These are phyloP conservation scores for Heteromormyrus szaboi DNA, from an alignment of 2,797 vertebrate species.

Conservation along the genomic window DNA sequence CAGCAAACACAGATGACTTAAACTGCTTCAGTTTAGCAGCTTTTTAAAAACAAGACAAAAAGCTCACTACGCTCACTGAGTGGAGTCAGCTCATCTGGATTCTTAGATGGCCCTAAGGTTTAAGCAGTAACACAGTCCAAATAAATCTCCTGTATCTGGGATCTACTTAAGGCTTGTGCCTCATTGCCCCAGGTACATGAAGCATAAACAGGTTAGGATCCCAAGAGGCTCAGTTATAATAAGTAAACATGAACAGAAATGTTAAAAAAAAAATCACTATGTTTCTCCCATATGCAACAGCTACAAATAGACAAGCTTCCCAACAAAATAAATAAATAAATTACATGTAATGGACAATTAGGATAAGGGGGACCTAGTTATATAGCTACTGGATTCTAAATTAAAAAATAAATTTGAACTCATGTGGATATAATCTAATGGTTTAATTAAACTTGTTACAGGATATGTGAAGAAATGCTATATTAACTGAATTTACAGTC, in stretches of 20 bases:
- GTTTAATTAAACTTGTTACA: background rate
- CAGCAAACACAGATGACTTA: constrained; percentile 23
- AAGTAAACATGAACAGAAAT: background rate
- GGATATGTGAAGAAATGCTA: background rate
- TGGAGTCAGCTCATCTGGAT: constrained; percentile 51
- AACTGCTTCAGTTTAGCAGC: constrained; percentile 36
- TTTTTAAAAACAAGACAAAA: constrained; percentile 28
- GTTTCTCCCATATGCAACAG: background rate
- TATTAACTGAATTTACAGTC: background rate
- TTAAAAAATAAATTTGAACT: background rate
- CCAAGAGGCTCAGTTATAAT: background rate
- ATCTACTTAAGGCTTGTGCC: background rate
- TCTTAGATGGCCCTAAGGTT: constrained; percentile 50
- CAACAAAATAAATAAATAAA: background rate
- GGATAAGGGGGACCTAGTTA: background rate
- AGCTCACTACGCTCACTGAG: constrained; percentile 42
- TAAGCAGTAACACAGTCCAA: constrained; percentile 54
- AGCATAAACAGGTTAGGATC: background rate
- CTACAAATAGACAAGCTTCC: background rate
- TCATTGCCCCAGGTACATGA: background rate
- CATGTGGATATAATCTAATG: background rate
- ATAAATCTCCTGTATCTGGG: constrained; percentile 40
- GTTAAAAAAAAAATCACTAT: background rate
- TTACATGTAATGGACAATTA: background rate
- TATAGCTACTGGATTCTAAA: background rate